Evolutionary conservation across 1,140 invertebrate genomes (phyloP), one percentile per base, ranked within the genome.

Genomic region (Gryon sp.): DNA sequence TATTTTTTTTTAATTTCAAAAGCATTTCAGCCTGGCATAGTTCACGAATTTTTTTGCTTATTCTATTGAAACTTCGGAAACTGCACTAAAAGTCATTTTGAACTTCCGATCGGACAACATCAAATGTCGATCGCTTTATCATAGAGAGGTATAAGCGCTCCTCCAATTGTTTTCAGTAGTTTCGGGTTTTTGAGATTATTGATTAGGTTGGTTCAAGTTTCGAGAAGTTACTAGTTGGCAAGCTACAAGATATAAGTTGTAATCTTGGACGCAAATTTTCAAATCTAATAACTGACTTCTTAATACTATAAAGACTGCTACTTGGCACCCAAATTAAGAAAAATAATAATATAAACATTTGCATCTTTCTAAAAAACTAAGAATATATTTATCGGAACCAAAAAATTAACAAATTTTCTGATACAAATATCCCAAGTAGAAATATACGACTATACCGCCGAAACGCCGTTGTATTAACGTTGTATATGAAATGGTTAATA

Each of bases 231-330:
- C 7, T 32, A 57, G 40, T 68, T 68, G 50, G 28, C 26, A 19
- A 20, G 40, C 22, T 66, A 55, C 22, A 66, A 66, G 45, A 68
- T 57, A 48, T 68, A 40, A 68, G 34, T 26, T 57, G 52, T 57
- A 68, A 68, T 57, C 52, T 68, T 40, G 22, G 2, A 11, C 5
- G 16, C 30, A 40, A 57, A 46, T 48, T 68, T 57, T 57, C 63
- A 12, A 57, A 46, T 46, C 40, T 28, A 34, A 57, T 40, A 57
- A 63, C 34, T 41, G 28, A 46, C 50, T 65, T 63, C 45, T 63
- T 43, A 38, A 40, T n/a, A 30, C 48, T 46, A 36, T 55, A 66
- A 66, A 66, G 53, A 66, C 38, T 6, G 40, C 12, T 30, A 57
- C 57, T 68, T 48, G 40, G 57, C 63, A 68, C 28, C 32, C 19